Base-by-base conservation (phyloP, 2,113 vertebrate species). In the Mugil cephalus region DNA sequence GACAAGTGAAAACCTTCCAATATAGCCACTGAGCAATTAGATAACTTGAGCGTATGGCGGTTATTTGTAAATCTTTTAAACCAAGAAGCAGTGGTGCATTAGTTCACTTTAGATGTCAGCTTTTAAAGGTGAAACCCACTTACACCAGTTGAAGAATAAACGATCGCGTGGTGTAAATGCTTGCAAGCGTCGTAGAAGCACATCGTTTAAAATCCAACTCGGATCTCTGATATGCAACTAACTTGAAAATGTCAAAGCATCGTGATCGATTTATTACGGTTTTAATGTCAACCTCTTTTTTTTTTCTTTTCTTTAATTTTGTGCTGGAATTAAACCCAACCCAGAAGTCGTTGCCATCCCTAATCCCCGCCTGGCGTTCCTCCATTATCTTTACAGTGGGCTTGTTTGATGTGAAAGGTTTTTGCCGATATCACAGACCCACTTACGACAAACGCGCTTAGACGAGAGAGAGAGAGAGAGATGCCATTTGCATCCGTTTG, bases 401-500 rank as follows among this genome's bases (percentile, higher is more conserved):
- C 48, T 70, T 39, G 54, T 84, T 87, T 79, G 70, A 88, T 88
- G 47, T 84, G 21, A 70, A 66, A 59, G 69, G 55, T 43, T 74
- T 66, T 43, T 58, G 14, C 36, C 68, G 19, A 4, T 42, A 79
- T 63, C 63, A 75, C 65, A 79, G 77, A 51, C 0, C 1, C 67
- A 64, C 50, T 83, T 64, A 68, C 43, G 68, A 61, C 53, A 81
- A 78, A 75, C 74, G 70, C 42, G 54, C 36, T 42, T 55, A 47
- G 45, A 15, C n/a, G 52, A 56, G 34, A 70, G 38, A 64, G 12
- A 15, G 13, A 14, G 52, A 56, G 34, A 70, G 38, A 64, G 12
- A 15, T 50, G 34, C 56, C 15, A 34, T 86, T 87, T 82, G 79
- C 69, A 80, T 87, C 17, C 10, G 77, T 87, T 79, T 86, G 80